Evolutionary conservation across 2,888 invertebrate genomes (phyloP), one percentile per base, ranked within the genome.

Genomic region (Laothoe populi): DNA sequence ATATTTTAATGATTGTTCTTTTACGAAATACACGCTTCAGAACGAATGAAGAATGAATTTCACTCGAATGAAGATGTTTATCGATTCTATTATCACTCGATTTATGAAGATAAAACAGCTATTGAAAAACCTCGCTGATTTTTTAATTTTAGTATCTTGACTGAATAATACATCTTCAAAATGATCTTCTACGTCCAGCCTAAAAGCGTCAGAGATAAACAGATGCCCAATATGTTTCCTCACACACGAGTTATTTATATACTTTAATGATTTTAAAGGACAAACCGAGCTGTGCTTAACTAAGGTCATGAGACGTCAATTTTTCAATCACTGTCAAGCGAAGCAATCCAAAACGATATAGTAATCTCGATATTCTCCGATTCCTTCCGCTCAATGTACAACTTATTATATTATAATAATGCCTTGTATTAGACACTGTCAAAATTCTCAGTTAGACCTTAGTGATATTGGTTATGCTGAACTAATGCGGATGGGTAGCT

Each of bases 211-310:
- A 21, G 19, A 35, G 53, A 35, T 35, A 35, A 35, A 53, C 53
- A 53, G 53, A 35, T 53, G 35, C 53, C 35, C 10, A 53, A 19
- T 16, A 53, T 35, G 31, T 53, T 53, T 35, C 53, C 35, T 35
- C 35, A 53, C 26, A 49, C 19, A 49, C 19, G 53, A 53, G 53
- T 53, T 35, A 53, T 53, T 53, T 53, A 53, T 53, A 21, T 19
- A 53, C 53, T 19, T 53, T 53, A 16, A 46, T 23, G 23, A 53
- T 53, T 16, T 31, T 31, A 53, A 53, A 53, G 53, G 53, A 53
- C 35, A 53, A 10, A 31, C 11, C 31, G 35, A 0, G 19, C 10
- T 35, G 19, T 35, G 31, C 19, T 35, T 31, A 53, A 53, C 31
- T 53, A 35, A 53, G 53, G 53, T 53, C 35, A 53, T 21, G 16